These are phyloP conservation scores for Neodontobutis hainanensis DNA, from an alignment of 2,113 vertebrate genomes.

Conservation along the genomic window DNA sequence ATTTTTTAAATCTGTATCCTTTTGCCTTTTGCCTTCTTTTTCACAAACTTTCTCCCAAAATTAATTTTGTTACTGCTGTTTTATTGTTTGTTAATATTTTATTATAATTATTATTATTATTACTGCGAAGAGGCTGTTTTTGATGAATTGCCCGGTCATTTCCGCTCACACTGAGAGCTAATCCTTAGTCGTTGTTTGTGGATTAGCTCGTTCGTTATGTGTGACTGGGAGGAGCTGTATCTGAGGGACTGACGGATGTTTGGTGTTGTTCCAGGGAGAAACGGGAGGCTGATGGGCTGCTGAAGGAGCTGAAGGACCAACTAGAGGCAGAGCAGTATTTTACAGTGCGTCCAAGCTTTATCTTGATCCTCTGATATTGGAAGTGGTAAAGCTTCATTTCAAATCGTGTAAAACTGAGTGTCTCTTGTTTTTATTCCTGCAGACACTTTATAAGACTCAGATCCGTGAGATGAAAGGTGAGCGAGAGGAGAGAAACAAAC, in stretches of 20 bases:
- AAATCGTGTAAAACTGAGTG: not conserved
- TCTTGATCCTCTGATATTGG: not conserved
- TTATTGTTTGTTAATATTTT: no score
- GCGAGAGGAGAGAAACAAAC: constrained; percentile 87
- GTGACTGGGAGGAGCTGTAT: constrained; percentile 20
- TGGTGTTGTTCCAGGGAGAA: constrained; percentile 84
- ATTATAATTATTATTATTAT: no score
- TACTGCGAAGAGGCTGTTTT: not conserved
- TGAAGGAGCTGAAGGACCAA: constrained; percentile 96
- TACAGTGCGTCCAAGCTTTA: constrained; percentile 79
- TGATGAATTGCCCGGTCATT: no score
- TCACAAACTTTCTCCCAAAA: no score
- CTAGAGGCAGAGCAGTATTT: constrained; percentile 96
- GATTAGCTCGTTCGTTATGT: constrained; percentile 16
- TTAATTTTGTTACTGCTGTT: no score
- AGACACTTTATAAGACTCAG: constrained; percentile 98
- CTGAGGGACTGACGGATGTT: constrained; percentile 55
- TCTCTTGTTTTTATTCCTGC: not conserved
- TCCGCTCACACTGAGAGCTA: no score
- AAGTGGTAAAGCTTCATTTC: not conserved
- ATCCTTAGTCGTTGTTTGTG: not conserved
- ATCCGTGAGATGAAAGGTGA: constrained; percentile 94
- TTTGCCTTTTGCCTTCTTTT: no score
- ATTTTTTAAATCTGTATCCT: no score
- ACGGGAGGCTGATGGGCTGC: constrained; percentile 88